Base-by-base conservation (phyloP, 2,888 invertebrate genomes). In the Pseudococcus viburni region DNA sequence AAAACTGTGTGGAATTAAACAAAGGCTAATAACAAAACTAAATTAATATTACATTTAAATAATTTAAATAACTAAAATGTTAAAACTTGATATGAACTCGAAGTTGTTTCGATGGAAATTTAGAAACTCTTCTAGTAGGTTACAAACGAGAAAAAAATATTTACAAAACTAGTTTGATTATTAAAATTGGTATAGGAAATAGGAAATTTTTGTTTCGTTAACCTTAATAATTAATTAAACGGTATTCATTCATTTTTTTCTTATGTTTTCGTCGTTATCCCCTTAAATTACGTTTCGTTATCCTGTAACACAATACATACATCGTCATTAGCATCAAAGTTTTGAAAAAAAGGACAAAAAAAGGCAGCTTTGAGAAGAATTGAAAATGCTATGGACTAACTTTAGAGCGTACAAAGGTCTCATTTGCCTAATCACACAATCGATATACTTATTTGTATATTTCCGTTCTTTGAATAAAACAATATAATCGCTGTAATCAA, bases 21-120 rank as follows among this genome's bases (percentile, higher is more conserved):
- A 73, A 73, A 73, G 73, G 73, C 73, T 73, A 73, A 73, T 73
- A 73, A 73, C 73, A 73, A 73, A 73, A 73, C 73, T 73, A 73
- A 73, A 33, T 33, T 33, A 73, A 33, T 73, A 73, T 33, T 73
- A 73, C 33, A 73, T 73, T 64, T 22, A 64, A 2, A 33, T 64
- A 64, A 22, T 64, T 64, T 64, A 64, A 73, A 73, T 73, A 73
- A 73, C 73, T 73, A 73, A 73, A 73, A 73, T 73, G 73, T 73
- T 73, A 73, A 73, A 73, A 73, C 73, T 73, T 73, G 73, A 73
- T 73, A 73, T 73, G 73, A 73, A 73, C 73, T 73, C 73, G 73
- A 73, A 73, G 73, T 73, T 73, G 73, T 73, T 33, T 73, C 73
- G 33, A 73, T 73, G 73, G 73, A 73, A 73, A 73, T 73, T 73